Percentiles rank a stretch among this genome's conserved stretches.
phyloP scores from a whole-genome alignment of 2,797 vertebrate genomes.

The Neosalanx taihuensis region DNA sequence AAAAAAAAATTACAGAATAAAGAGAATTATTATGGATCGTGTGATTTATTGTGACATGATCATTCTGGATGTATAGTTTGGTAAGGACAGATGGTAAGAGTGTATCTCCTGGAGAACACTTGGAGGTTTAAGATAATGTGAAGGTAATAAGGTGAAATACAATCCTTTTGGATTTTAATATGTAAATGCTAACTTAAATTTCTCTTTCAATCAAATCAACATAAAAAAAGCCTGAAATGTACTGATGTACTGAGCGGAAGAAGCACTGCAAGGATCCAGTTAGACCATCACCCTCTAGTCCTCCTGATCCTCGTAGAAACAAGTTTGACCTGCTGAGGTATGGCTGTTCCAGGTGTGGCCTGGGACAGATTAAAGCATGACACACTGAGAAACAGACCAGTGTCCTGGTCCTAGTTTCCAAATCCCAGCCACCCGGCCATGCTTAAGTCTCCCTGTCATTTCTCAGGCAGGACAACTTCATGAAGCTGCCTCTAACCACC shows the following conservation, averaged over 20 bases:
- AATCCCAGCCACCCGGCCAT: too few species aligned
- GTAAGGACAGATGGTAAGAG: too few species aligned
- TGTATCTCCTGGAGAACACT: background rate
- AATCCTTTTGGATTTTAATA: background rate
- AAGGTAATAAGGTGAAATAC: background rate
- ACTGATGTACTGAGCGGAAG: background rate
- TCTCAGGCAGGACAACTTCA: too few species aligned
- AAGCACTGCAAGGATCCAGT: background rate
- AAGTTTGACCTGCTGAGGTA: too few species aligned
- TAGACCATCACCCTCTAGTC: too few species aligned
- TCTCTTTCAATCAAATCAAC: background rate
- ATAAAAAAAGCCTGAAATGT: background rate
- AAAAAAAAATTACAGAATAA: conserved; percentile 20
- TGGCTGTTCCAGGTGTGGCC: too few species aligned
- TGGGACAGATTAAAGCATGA: too few species aligned
- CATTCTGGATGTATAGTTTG: background rate
- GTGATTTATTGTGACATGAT: background rate
- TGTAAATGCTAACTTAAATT: background rate
- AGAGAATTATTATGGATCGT: conserved; percentile 17
- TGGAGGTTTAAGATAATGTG: background rate
- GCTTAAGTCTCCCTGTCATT: too few species aligned
- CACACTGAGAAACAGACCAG: too few species aligned
- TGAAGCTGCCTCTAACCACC: too few species aligned
- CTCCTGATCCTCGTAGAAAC: too few species aligned
- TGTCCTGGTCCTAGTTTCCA: too few species aligned